These are phyloP conservation scores for Eublepharis macularius DNA, from an alignment of 2,113 vertebrate genomes.

Conservation along the genomic window DNA sequence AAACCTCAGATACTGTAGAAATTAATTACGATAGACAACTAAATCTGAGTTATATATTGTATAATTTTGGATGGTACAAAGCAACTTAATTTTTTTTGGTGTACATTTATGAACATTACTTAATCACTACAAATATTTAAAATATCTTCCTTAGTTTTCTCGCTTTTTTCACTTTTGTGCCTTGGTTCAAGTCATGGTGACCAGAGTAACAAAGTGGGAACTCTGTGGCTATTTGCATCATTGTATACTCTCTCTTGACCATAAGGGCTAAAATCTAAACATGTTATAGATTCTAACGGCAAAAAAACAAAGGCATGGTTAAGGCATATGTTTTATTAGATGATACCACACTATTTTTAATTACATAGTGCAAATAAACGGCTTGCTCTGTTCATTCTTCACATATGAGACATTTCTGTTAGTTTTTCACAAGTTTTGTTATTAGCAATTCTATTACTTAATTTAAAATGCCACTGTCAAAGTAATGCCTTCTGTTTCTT, in stretches of 20 bases:
- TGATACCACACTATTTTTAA: not conserved
- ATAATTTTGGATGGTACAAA: not conserved
- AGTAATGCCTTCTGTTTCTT: not conserved
- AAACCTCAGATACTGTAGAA: not conserved
- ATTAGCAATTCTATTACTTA: not conserved
- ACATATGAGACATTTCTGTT: not conserved
- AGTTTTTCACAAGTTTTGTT: not conserved
- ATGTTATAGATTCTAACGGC: not conserved
- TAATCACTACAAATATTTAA: not conserved
- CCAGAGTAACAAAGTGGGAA: not conserved
- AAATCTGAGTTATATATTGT: not conserved
- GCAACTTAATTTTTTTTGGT: not conserved
- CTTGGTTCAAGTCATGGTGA: not conserved
- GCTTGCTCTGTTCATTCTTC: accelerated
- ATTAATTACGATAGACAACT: not conserved
- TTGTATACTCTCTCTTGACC: not conserved
- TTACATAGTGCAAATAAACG: not conserved
- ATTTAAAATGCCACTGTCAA: accelerated
- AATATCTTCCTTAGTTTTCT: not conserved
- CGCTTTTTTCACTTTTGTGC: not conserved
- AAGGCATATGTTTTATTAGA: not conserved
- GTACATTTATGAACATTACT: not conserved
- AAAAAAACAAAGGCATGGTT: not conserved
- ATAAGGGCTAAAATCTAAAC: not conserved
- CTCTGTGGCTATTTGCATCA: no score